These are phyloP conservation scores for Synanthedon myopaeformis DNA, from an alignment of 2,888 invertebrate species.

Conservation along the genomic window DNA sequence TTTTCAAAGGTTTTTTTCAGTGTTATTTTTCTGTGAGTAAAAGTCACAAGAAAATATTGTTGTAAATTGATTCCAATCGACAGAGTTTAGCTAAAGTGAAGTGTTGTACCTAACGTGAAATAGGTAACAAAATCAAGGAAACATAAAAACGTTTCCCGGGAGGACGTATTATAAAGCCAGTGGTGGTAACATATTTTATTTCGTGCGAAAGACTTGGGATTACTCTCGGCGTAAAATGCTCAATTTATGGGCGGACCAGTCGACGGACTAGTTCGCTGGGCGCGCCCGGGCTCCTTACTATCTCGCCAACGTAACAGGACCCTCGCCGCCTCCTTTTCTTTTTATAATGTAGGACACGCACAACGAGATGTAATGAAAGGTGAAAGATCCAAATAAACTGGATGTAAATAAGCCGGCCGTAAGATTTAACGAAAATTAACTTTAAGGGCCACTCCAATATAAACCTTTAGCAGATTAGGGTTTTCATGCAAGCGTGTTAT, in stretches of 20 bases:
- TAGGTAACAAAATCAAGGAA: no score
- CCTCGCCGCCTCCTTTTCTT: constrained; percentile 17
- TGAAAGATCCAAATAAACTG: constrained; percentile 16
- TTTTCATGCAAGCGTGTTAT: constrained; percentile 33
- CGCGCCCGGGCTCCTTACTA: constrained; percentile 24
- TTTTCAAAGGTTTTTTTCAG: no score
- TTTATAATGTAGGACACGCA: constrained; percentile 8
- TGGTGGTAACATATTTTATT: constrained; percentile 50
- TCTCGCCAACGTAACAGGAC: constrained; percentile 23
- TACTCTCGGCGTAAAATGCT: constrained; percentile 31
- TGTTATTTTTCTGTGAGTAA: no score
- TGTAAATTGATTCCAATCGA: no score
- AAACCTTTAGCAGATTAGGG: constrained; percentile 55
- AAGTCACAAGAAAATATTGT: no score
- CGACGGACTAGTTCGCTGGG: constrained; percentile 22
- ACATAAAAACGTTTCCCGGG: constrained; percentile 11
- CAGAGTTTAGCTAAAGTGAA: no score
- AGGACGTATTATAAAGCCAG: constrained; percentile 36
- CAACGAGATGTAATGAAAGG: constrained; percentile 10
- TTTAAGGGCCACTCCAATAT: constrained; percentile 55
- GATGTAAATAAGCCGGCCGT: constrained; percentile 36
- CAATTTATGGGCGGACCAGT: constrained; percentile 26
- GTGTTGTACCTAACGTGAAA: no score
- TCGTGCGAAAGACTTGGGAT: constrained; percentile 43
- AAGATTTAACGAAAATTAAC: constrained; percentile 67